These are phyloP conservation scores for Muscicapa adusta DNA, from an alignment of 2,113 vertebrate genomes.

Conservation along the genomic window DNA sequence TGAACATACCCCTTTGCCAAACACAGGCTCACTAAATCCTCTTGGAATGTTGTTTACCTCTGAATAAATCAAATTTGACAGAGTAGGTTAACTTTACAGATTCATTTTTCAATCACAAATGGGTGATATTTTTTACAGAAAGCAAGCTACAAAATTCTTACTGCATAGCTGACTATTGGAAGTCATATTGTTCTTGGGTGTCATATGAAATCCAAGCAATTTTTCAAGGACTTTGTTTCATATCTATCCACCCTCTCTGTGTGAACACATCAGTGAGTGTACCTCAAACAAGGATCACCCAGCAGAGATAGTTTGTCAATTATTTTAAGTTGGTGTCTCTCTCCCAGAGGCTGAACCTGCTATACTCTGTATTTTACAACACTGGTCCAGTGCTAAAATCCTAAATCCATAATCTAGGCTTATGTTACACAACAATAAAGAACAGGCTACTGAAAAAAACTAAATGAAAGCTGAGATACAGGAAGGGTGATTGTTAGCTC, in stretches of 20 bases:
- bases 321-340: conserved; percentile 31
- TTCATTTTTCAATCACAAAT: conserved; percentile 77
- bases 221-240: conserved; percentile 67
- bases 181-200: conserved; percentile 70
- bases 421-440: not conserved
- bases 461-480: not conserved
- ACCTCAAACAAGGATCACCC: conserved; percentile 34
- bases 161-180: conserved; percentile 59
- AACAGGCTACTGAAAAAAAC: not conserved
- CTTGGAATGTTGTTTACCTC: conserved; percentile 81
- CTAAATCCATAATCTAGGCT: conserved; percentile 13
- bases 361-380: not conserved
- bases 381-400: not conserved
- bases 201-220: conserved; percentile 66
- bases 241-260: not conserved
- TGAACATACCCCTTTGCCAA: conserved; percentile 78
- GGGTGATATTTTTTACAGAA: conserved; percentile 78
- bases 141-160: conserved; percentile 72
- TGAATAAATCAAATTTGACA: conserved; percentile 80
- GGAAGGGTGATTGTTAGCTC: not conserved
- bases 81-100: conserved; percentile 77
- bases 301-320: conserved; percentile 54
- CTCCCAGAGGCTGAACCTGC: conserved; percentile 18
- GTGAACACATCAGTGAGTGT: conserved; percentile 3
- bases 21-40: conserved; percentile 78